These are phyloP conservation scores for Therioaphis trifolii DNA, from an alignment of 2,888 invertebrate species.

Conservation along the genomic window DNA sequence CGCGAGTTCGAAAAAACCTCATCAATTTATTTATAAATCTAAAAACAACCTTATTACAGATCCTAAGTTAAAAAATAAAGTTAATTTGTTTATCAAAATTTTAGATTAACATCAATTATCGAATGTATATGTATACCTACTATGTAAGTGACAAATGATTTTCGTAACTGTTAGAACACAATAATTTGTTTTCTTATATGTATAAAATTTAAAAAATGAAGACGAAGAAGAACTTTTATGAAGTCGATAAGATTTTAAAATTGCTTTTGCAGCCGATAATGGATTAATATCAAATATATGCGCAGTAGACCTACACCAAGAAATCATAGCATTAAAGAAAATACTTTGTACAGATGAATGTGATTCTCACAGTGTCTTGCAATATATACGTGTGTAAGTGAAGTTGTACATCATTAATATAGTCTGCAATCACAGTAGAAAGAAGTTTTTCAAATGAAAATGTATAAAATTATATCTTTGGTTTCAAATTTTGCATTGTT, in stretches of 20 bases:
- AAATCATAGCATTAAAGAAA: conserved; percentile 13
- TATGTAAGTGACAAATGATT: conserved; percentile 30
- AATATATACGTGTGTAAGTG: not conserved
- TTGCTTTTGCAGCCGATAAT: not conserved
- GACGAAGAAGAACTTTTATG: not conserved
- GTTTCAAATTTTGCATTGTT: too few species aligned
- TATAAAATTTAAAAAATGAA: conserved; percentile 24
- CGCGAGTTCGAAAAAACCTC: not conserved
- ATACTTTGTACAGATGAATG: not conserved
- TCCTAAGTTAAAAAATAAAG: conserved; percentile 28
- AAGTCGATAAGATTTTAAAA: conserved; percentile 5
- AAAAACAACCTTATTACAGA: conserved; percentile 1
- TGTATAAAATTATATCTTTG: too few species aligned
- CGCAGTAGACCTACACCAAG: not conserved
- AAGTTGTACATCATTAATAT: too few species aligned
- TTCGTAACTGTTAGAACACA: conserved; percentile 1
- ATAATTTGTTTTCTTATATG: conserved; percentile 2
- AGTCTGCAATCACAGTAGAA: too few species aligned
- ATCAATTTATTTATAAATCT: conserved; percentile 10
- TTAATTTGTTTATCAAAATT: conserved; percentile 1
- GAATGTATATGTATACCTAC: too few species aligned
- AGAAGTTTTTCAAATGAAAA: too few species aligned
- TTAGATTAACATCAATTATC: conserved; percentile 30
- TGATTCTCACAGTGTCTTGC: not conserved
- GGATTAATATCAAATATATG: conserved; percentile 10